Conservation (phyloP, 2,797 vertebrate species). For the Leptoclinus maculatus region DNA sequence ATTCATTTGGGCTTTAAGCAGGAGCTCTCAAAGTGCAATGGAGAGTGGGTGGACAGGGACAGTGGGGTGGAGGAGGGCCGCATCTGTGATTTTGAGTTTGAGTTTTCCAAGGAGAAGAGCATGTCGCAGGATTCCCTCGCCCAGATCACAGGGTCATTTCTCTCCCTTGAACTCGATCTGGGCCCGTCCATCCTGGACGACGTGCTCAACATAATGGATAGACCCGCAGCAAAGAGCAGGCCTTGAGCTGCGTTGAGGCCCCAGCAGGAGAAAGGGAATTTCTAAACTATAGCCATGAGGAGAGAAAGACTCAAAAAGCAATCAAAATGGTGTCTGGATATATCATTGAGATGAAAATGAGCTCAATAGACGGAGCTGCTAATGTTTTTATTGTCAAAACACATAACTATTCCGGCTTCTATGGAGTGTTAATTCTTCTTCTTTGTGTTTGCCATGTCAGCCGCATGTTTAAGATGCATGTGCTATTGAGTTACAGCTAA, state of each 20-base stretch:
- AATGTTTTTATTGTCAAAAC: slow-evolving; percentile 81
- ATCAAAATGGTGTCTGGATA: slow-evolving; percentile 76
- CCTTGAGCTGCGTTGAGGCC: slow-evolving; percentile 72
- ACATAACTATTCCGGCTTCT: slow-evolving; percentile 76
- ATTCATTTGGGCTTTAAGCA: slow-evolving; percentile 82
- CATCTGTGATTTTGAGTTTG: slow-evolving; percentile 85
- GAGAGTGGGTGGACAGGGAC: slow-evolving; percentile 91
- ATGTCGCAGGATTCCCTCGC: slow-evolving; percentile 90
- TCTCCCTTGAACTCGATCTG: slow-evolving; percentile 95
- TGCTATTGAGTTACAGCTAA: slow-evolving; percentile 75
- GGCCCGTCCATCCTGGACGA: slow-evolving; percentile 98
- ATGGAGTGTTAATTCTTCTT: slow-evolving; percentile 72
- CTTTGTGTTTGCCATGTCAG: slow-evolving; percentile 67
- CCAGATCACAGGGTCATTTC: slow-evolving; percentile 91
- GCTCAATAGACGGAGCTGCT: slow-evolving; percentile 69
- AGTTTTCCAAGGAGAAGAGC: slow-evolving; percentile 89
- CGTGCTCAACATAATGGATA: slow-evolving; percentile 98
- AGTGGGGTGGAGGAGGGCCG: slow-evolving; percentile 89
- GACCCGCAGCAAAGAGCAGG: slow-evolving; percentile 81
- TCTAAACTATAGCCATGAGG: slow-evolving; percentile 57
- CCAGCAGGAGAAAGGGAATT: slow-evolving; percentile 70
- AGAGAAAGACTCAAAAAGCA: slow-evolving; percentile 67
- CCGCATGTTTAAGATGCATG: slow-evolving; percentile 81
- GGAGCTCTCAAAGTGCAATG: slow-evolving; percentile 87
- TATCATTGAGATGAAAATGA: slow-evolving; percentile 76